Percentiles rank a stretch among this genome's conserved stretches.
Evolutionary conservation across 2,113 vertebrate species (phyloP).

Genomic region (Lagenorhynchus albirostris): DNA sequence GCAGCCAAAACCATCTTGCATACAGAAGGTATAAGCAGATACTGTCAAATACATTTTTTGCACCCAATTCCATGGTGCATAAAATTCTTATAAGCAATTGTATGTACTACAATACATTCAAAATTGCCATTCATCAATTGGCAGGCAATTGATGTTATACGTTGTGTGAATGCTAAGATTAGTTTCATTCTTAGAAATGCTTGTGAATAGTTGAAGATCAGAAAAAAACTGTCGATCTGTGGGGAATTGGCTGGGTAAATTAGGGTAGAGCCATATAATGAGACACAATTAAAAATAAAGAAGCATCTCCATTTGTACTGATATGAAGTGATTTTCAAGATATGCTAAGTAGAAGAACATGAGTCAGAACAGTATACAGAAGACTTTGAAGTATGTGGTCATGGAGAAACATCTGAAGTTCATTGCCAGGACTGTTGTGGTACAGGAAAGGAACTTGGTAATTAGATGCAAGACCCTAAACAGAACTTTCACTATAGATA

Average conservation of each 20-base stretch:
- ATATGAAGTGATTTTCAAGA: background rate
- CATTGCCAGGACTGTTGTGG: background rate
- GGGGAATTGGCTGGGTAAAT: background rate
- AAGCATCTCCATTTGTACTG: background rate
- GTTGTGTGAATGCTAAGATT: background rate
- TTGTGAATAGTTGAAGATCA: background rate
- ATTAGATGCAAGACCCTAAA: background rate
- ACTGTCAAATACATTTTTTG: background rate
- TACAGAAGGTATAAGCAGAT: background rate
- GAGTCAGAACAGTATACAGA: background rate
- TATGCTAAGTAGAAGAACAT: background rate
- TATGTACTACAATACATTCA: background rate
- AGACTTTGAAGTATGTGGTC: background rate
- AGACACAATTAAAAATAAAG: background rate
- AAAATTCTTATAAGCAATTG: background rate
- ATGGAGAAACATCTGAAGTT: background rate
- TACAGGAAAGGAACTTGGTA: background rate
- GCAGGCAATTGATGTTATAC: background rate
- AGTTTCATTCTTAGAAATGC: background rate
- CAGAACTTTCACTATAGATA: background rate
- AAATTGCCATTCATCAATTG: background rate
- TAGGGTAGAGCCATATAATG: background rate
- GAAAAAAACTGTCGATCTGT: background rate
- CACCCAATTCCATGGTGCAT: background rate
- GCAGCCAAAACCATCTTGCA: background rate